Conservation (phyloP, 2,113 vertebrate genomes). For the Brachirus orientalis region DNA sequence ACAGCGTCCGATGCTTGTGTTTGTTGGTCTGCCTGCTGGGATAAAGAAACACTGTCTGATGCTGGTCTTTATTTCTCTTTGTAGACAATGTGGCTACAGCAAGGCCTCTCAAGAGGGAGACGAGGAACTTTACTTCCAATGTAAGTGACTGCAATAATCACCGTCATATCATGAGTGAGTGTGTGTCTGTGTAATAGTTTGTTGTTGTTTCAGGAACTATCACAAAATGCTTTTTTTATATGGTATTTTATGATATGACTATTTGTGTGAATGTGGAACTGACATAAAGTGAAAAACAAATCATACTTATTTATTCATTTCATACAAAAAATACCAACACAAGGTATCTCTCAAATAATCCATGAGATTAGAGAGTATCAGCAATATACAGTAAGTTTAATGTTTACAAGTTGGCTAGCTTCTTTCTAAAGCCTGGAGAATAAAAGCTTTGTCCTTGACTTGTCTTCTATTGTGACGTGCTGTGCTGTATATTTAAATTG, state of each 20-base stretch:
- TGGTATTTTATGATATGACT: background rate
- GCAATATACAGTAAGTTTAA: no score
- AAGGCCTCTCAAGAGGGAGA: constrained; percentile 93
- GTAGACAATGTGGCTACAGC: constrained; percentile 91
- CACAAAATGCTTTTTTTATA: constrained; percentile 11
- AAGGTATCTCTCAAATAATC: no score
- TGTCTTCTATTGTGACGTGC: no score
- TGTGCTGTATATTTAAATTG: no score
- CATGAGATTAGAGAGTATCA: no score
- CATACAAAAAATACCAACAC: no score
- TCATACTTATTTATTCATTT: no score
- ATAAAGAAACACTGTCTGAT: constrained; percentile 40
- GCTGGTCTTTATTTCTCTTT: constrained; percentile 40
- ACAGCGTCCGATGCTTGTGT: constrained; percentile 30
- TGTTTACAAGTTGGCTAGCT: no score
- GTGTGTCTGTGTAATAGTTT: background rate
- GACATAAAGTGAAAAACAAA: no score
- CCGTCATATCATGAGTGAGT: background rate
- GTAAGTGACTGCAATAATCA: constrained; percentile 77
- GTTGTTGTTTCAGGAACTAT: background rate
- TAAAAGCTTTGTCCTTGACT: no score
- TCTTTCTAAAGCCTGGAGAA: no score
- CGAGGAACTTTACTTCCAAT: constrained; percentile 93
- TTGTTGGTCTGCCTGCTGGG: constrained; percentile 29
- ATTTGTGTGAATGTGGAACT: no score